Evolutionary conservation across 1,140 invertebrate genomes (phyloP).

Genomic region (Venustaconcha ellipsiformis): DNA sequence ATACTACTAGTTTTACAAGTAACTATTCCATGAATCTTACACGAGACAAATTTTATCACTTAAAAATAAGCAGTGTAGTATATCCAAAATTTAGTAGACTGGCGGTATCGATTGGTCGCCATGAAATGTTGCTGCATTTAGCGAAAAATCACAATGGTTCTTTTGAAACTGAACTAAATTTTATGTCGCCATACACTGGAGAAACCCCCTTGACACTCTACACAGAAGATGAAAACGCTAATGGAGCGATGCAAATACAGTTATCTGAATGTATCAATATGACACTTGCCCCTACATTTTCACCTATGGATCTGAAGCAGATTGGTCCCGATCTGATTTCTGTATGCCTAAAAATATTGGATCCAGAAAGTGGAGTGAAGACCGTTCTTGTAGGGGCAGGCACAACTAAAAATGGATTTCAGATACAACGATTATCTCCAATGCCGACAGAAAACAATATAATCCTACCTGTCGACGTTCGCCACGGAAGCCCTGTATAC

Average conservation of each 20-base stretch:
- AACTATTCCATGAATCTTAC: neutral
- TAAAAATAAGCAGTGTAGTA: neutral
- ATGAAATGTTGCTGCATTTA: neutral
- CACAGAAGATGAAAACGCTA: neutral
- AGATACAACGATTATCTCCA: no score
- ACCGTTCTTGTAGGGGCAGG: no score
- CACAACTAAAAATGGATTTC: no score
- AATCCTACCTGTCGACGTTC: no score
- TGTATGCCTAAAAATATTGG: neutral
- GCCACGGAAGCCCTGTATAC: no score
- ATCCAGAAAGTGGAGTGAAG: slow-evolving; percentile 7
- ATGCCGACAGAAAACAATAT: no score
- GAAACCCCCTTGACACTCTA: neutral
- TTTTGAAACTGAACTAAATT: neutral
- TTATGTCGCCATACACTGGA: neutral
- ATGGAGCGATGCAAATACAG: neutral
- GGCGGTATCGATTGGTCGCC: neutral
- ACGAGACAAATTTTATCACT: neutral
- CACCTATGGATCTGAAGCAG: neutral
- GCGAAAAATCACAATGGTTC: neutral
- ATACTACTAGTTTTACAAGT: neutral
- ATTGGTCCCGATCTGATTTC: neutral
- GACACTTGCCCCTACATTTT: neutral
- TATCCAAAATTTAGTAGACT: neutral
- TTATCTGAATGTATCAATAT: neutral